Conservation (phyloP, 2,113 vertebrate species). For the Lophius piscatorius region DNA sequence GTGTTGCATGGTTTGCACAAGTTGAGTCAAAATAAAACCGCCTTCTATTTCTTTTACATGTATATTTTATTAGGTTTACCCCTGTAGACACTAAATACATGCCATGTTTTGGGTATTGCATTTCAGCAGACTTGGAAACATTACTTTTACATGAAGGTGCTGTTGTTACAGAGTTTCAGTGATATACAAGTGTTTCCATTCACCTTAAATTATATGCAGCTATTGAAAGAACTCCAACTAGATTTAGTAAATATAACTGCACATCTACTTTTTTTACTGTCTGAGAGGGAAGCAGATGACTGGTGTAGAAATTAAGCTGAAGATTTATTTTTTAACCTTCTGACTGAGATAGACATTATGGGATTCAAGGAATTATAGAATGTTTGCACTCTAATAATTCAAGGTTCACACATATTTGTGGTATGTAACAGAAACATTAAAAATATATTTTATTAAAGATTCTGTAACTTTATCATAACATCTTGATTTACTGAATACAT, state of each 20-base stretch:
- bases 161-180: slow-evolving; percentile 50
- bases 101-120: slow-evolving; percentile 23
- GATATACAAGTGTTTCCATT: slow-evolving; percentile 67
- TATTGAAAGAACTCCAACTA: slow-evolving; percentile 70
- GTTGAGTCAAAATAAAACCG: not conserved
- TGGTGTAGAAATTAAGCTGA: slow-evolving; percentile 5
- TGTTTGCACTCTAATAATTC: too few species aligned
- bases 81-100: slow-evolving; percentile 18
- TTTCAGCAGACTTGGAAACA: slow-evolving; percentile 49
- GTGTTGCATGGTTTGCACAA: not conserved
- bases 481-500: too few species aligned
- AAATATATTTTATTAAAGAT: too few species aligned
- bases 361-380: too few species aligned
- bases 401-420: too few species aligned
- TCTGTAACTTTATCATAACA: too few species aligned
- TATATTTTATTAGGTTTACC: slow-evolving; percentile 1
- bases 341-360: slow-evolving; percentile 13
- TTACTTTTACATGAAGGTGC: slow-evolving; percentile 52
- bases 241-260: slow-evolving; percentile 74
- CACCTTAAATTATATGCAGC: slow-evolving; percentile 72
- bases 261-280: slow-evolving; percentile 5
- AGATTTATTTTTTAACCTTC: too few species aligned
- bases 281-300: too few species aligned
- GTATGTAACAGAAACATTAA: too few species aligned
- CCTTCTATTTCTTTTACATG: slow-evolving; percentile 5